Evolutionary conservation across 2,797 vertebrate species (phyloP).

Genomic region (Anabas testudineus): DNA sequence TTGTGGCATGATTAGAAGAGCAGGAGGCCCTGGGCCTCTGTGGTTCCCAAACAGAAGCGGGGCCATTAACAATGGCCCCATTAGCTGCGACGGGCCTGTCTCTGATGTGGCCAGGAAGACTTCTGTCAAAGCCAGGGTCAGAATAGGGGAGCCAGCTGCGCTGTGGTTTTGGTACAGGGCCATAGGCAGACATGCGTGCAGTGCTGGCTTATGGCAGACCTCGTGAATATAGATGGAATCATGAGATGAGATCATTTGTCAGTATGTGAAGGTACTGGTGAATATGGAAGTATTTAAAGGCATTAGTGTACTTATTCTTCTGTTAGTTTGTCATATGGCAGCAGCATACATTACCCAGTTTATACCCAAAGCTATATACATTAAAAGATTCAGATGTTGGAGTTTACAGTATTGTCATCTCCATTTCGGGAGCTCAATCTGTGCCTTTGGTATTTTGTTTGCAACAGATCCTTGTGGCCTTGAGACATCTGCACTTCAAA

Average conservation of each 20-base stretch:
- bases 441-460: conserved; percentile 32
- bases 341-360: conserved; percentile 38
- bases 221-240: conserved; percentile 70
- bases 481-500: conserved; percentile 98
- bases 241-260: conserved; percentile 67
- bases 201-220: conserved; percentile 39
- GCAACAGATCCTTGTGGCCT: conserved; percentile 93
- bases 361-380: conserved; percentile 4
- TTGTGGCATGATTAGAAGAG: conserved; percentile 79
- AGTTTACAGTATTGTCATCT: conserved; percentile 25
- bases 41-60: conserved; percentile 72
- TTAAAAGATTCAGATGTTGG: conserved; percentile 25
- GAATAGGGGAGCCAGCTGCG: conserved; percentile 55
- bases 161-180: conserved; percentile 72
- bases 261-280: conserved; percentile 54
- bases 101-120: conserved; percentile 77
- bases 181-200: conserved; percentile 65
- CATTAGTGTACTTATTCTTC: conserved; percentile 54
- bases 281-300: conserved; percentile 67
- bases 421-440: conserved; percentile 36
- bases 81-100: conserved; percentile 70
- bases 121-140: conserved; percentile 74
- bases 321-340: conserved; percentile 55
- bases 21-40: conserved; percentile 53
- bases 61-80: conserved; percentile 77